Conservation (phyloP, 2,113 vertebrate genomes). For the Mastomys coucha region DNA sequence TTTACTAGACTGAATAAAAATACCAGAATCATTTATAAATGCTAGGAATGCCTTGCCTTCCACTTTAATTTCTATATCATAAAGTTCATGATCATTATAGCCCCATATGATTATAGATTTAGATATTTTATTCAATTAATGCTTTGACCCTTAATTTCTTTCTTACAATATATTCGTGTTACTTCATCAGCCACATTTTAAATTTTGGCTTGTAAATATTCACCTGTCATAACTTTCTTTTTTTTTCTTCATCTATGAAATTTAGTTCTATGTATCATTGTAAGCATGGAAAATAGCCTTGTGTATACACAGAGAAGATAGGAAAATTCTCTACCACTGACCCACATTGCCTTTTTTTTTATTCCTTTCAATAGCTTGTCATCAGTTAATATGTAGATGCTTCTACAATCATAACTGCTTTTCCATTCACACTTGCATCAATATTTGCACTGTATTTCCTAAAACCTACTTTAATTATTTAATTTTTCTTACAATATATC, state of each 20-base stretch:
- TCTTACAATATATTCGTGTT: not conserved
- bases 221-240: not conserved
- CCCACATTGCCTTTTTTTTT: not conserved
- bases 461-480: not conserved
- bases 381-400: not conserved
- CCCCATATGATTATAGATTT: not conserved
- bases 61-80: not conserved
- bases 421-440: not conserved
- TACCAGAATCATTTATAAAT: conserved; percentile 26
- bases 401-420: not conserved
- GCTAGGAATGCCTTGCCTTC: not conserved
- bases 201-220: not conserved
- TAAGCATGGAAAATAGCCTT: not conserved
- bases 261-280: not conserved
- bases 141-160: conserved; percentile 19
- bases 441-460: not conserved
- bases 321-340: not conserved
- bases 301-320: not conserved
- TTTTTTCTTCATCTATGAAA: not conserved
- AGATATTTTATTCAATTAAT: not conserved
- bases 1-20: conserved; percentile 34
- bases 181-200: not conserved
- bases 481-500: not conserved
- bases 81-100: not conserved
- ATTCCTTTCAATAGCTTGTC: not conserved